Conservation (phyloP, 2,113 vertebrate species). For the Xiphophorus maculatus region DNA sequence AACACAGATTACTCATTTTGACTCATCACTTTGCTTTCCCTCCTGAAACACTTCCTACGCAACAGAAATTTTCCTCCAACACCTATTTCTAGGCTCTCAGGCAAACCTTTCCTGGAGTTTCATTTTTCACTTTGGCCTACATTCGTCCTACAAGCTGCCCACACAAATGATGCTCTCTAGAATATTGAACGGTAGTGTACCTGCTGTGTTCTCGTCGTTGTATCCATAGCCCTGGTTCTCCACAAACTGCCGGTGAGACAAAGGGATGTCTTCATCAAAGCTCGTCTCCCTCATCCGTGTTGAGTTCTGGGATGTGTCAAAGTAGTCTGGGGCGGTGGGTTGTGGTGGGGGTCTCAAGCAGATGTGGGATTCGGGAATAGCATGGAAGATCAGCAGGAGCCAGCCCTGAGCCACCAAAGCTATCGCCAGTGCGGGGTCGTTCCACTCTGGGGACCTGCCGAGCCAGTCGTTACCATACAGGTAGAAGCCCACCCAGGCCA, state of each 20-base stretch:
- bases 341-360: constrained; percentile 88
- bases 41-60: constrained; percentile 24
- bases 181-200: constrained; percentile 67
- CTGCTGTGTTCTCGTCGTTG: constrained; percentile 90
- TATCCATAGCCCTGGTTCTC: constrained; percentile 96
- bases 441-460: constrained; percentile 85
- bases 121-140: constrained; percentile 54
- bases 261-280: constrained; percentile 94
- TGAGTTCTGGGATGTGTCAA: constrained; percentile 93
- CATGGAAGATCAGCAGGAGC: constrained; percentile 92
- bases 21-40: constrained; percentile 28
- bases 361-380: constrained; percentile 91
- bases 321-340: constrained; percentile 93
- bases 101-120: constrained; percentile 27
- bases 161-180: constrained; percentile 13
- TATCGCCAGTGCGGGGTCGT: constrained; percentile 90
- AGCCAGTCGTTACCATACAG: constrained; percentile 88
- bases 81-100: constrained; percentile 43
- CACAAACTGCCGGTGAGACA: constrained; percentile 92
- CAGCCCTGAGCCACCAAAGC: constrained; percentile 92
- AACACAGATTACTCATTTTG: constrained; percentile 33
- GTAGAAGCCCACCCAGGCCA: constrained; percentile 95
- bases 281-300: constrained; percentile 93
- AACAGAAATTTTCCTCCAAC: constrained; percentile 13
- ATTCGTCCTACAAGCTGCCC: constrained; percentile 34